Base-by-base conservation (phyloP, 2,797 vertebrate species). In the Micrastur ruficollis region DNA sequence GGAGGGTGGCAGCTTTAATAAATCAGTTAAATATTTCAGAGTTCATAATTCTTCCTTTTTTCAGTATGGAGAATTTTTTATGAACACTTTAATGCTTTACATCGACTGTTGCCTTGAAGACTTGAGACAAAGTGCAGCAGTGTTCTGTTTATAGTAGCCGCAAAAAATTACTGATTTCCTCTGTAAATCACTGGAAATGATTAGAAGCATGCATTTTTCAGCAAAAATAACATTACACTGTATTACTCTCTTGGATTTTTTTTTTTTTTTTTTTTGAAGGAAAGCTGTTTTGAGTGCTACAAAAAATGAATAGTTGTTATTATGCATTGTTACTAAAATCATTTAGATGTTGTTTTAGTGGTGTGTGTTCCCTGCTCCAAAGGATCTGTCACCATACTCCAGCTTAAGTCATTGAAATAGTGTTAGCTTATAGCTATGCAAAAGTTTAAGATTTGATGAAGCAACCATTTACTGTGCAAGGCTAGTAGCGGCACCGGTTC, bases 21-120 rank as follows among this genome's bases (percentile, higher is more conserved):
- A 97, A 97, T 98, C 95, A 96, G 85, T 89, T 90, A 94, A 96
- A 95, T 94, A 50, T 88, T 96, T 95, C 89, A 95, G 94, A 97
- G 92, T 96, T 97, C 85, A 93, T 96, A 97, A 94, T 89, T 97
- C 93, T 96, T 96, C 76, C 86, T 90, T 95, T 93, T 97, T 93
- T 92, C 56, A 62, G 38, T 95, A 56, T 82, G 42, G 73, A 84
- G 67, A 72, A 49, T 89, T 93, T 89, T 93, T 94, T 83, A 91
- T 90, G 67, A 92, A 81, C 71, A 55, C 78, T 95, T 95, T 67
- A 91, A 65, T 96, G 76, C 38, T 95, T 92, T 95, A 94, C 96
- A 52, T 94, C 5, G 46, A 96, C 72, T 95, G 70, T 47, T 95
- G 85, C 70, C 90, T 95, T 97, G 89, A 96, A 95, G 73, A 88